A percentile compares a stretch with the other conserved stretches of the same genome.
phyloP scores from a whole-genome alignment of 1,140 invertebrate species.

The Drosophila murphyi region DNA sequence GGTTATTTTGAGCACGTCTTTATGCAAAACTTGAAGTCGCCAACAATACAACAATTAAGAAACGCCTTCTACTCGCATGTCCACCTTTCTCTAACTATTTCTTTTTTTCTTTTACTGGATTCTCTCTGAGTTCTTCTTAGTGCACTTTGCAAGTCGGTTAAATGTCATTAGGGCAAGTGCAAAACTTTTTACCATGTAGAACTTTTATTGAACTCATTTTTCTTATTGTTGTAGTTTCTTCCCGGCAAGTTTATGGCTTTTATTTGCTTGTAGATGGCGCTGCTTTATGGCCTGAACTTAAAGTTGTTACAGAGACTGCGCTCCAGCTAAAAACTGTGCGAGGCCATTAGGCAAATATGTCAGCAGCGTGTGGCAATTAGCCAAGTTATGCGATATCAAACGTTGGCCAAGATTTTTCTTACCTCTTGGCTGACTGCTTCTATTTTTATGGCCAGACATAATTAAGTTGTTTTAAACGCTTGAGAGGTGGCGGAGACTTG shows the following conservation, averaged over 20 bases:
- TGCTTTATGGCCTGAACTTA: constrained; percentile 65
- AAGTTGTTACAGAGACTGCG: constrained; percentile 53
- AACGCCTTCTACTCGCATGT: background rate
- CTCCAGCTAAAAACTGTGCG: constrained; percentile 62
- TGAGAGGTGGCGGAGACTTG: background rate
- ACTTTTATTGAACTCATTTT: constrained; percentile 74
- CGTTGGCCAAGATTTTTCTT: constrained; percentile 37
- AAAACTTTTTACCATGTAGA: constrained; percentile 66
- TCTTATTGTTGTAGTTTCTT: constrained; percentile 19
- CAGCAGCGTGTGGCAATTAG: constrained; percentile 79
- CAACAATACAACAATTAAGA: constrained; percentile 72
- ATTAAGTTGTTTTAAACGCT: constrained; percentile 38
- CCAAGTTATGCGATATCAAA: constrained; percentile 73
- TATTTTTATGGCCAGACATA: constrained; percentile 48
- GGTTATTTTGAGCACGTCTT: constrained; percentile 65
- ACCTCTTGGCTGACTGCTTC: constrained; percentile 12
- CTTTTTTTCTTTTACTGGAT: constrained; percentile 1
- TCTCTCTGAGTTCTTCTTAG: constrained; percentile 21
- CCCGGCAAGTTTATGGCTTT: constrained; percentile 15
- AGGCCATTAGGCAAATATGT: constrained; percentile 81
- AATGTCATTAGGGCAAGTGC: constrained; percentile 73
- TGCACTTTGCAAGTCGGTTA: constrained; percentile 73
- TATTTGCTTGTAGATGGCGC: constrained; percentile 30
- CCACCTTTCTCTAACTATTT: constrained; percentile 25
- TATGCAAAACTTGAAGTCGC: constrained; percentile 57